Conservation (phyloP, 2,888 invertebrate species). For the Dynastes maya region DNA sequence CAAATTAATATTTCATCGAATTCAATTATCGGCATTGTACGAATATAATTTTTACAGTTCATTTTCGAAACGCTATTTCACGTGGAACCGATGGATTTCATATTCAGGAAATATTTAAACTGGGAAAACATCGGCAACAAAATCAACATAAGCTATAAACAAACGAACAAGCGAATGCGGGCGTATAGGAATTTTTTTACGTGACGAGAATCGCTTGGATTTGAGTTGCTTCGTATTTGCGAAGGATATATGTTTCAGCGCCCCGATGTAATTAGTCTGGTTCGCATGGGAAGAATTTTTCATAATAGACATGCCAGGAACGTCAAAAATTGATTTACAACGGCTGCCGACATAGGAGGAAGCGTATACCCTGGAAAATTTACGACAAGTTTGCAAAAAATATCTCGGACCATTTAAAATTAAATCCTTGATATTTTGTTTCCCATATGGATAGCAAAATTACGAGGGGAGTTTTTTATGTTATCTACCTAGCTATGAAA, state of each 20-base stretch:
- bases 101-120: not conserved
- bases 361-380: slow-evolving; percentile 5
- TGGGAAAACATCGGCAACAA: not conserved
- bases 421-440: not conserved
- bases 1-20: slow-evolving; percentile 16
- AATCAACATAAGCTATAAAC: slow-evolving; percentile 4
- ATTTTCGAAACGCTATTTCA: not conserved
- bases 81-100: not conserved
- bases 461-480: too few species aligned
- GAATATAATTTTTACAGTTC: not conserved
- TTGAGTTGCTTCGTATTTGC: not conserved
- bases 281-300: slow-evolving; percentile 13
- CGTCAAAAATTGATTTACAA: slow-evolving; percentile 32
- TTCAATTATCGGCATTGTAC: not conserved
- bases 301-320: not conserved
- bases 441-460: not conserved
- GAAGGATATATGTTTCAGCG: slow-evolving; percentile 4
- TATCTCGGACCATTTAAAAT: not conserved
- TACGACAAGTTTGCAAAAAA: slow-evolving; percentile 10
- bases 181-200: not conserved
- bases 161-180: not conserved
- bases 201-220: not conserved
- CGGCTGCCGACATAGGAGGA: not conserved
- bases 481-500: too few species aligned
- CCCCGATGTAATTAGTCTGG: slow-evolving; percentile 3